These are phyloP conservation scores for Bolborhynchus lineola DNA, from an alignment of 2,113 vertebrate species.

Conservation along the genomic window DNA sequence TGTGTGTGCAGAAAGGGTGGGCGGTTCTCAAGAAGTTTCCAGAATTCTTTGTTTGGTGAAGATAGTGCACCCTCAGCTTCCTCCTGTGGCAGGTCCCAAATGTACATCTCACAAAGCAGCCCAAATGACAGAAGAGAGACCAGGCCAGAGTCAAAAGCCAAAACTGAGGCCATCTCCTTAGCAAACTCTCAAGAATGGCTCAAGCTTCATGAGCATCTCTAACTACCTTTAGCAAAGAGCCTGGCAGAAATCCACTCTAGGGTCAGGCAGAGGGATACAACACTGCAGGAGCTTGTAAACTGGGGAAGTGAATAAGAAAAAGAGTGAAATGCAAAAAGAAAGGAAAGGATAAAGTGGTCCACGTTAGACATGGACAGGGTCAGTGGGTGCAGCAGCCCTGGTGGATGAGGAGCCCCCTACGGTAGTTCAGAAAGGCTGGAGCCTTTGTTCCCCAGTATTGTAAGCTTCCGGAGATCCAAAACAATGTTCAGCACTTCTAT, in stretches of 20 bases:
- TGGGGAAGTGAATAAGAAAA: not conserved
- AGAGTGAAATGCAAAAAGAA: not conserved
- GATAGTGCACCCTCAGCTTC: not conserved
- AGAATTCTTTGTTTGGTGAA: rapidly evolving
- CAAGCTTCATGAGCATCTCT: not conserved
- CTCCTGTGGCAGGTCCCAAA: not conserved
- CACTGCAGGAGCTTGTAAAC: not conserved
- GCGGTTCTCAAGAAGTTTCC: not conserved
- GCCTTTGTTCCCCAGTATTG: rapidly evolving
- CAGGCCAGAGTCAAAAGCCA: not conserved
- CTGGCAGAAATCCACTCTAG: not conserved
- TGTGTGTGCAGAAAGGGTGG: not conserved
- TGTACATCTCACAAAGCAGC: not conserved
- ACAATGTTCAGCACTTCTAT: not conserved
- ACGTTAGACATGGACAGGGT: rapidly evolving
- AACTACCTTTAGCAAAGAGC: not conserved
- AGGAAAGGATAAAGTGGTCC: not conserved
- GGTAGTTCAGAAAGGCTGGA: not conserved
- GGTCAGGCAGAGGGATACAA: not conserved
- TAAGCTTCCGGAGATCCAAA: rapidly evolving
- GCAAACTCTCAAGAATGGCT: not conserved
- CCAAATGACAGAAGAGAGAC: not conserved
- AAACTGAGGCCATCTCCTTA: not conserved
- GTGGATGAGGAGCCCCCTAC: not conserved
- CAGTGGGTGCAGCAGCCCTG: rapidly evolving